Base-by-base conservation (phyloP, 1,140 invertebrate species). In the Eumeta japonica region DNA sequence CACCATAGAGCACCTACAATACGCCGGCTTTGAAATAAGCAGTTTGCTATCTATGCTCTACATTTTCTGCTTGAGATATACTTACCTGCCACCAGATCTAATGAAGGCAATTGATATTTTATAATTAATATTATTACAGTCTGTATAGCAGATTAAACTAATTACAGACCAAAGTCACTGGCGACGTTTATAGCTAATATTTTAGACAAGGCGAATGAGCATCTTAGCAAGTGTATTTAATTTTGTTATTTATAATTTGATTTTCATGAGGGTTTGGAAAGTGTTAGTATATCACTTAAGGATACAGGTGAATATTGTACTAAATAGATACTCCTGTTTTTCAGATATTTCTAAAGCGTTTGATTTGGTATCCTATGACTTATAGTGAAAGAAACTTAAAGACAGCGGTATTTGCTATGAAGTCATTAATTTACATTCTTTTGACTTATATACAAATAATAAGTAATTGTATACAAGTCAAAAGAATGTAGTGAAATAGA, bases 91-190 rank as follows among this genome's bases (percentile, higher is more conserved):
- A n/a, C 10, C 2, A 2, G 30, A 12, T 2, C 4, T 39, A 2
- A 39, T 32, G 28, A 31, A 32, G 14, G 24, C 37, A 10, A 11
- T 39, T 3, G 37, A 32, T 14, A 20, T 39, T 15, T 30, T 30
- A n/a, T 32, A 11, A 18, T 39, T 7, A 39, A 39, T 15, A 39
- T 32, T 16, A 28, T 3, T 19, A 39, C 16, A 5, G 37, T 28
- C 4, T 28, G 32, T 16, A 18, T 24, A 12, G 5, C 28, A 2
- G 30, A 31, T 14, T 9, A 15, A 12, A 32, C 2, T 14, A 39
- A 39, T 16, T 39, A 39, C 17, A 18, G 37, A 11, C 37, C 37
- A 2, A 32, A 19, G 3, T 38, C 36, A 10, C 15, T 38, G 19
- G 35, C 35, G 5, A 37, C 24, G 3, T 19, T 37, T 2, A 37